phyloP scores from a whole-genome alignment of 2,113 vertebrate genomes.

The Steatornis caripensis region DNA sequence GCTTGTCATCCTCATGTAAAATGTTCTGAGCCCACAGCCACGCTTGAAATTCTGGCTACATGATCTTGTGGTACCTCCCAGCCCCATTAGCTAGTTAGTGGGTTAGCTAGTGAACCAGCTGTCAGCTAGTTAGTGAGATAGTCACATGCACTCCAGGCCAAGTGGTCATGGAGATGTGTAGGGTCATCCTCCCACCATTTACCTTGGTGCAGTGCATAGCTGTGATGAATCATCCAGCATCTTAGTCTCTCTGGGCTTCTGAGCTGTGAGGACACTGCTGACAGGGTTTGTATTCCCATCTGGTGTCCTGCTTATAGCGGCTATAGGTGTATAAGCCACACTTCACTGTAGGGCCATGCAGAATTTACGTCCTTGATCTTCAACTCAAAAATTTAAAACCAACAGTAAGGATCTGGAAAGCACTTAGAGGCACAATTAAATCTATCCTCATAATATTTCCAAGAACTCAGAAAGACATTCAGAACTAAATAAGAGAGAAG shows the following conservation, averaged over 20 bases:
- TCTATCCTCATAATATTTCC: background rate
- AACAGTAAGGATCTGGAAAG: background rate
- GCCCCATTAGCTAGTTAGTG: background rate
- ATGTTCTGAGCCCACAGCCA: background rate
- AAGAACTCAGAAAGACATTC: background rate
- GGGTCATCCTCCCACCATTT: background rate
- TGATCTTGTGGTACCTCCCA: background rate
- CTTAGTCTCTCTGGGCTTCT: background rate
- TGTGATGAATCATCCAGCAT: background rate
- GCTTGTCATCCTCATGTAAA: background rate
- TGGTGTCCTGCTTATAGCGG: background rate
- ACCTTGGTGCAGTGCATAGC: background rate
- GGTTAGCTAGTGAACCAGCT: background rate
- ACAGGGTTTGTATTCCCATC: background rate
- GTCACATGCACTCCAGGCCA: background rate
- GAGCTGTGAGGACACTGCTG: background rate
- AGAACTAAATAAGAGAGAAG: background rate
- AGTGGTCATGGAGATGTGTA: background rate
- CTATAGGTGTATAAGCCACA: background rate
- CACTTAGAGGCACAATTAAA: background rate
- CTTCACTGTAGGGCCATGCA: background rate
- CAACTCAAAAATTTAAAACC: background rate
- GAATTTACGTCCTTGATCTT: background rate
- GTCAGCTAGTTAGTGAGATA: background rate
- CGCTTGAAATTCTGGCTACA: background rate